Conservation (phyloP, 1,140 invertebrate species). For the roundworm (Caenorhabditis elegans) region DNA sequence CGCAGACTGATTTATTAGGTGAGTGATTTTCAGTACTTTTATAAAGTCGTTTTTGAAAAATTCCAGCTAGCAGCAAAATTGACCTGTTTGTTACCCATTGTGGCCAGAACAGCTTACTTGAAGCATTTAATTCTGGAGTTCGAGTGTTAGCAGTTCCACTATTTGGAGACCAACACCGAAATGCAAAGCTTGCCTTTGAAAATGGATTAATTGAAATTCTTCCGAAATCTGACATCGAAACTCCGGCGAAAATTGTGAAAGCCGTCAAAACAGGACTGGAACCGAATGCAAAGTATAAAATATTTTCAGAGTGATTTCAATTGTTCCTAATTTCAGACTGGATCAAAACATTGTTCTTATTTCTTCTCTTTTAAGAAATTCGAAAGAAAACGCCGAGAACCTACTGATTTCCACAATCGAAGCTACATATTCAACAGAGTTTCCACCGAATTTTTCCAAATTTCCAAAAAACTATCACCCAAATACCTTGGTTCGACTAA, state of each 20-base stretch:
- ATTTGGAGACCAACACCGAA: constrained; percentile 52
- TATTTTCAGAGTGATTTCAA: too few species aligned
- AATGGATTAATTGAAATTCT: constrained; percentile 32
- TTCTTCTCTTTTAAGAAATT: background rate
- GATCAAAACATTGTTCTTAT: background rate
- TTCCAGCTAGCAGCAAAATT: constrained; percentile 45
- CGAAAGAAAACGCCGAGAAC: constrained; percentile 20
- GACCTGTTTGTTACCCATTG: constrained; percentile 55
- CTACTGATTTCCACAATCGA: constrained; percentile 20
- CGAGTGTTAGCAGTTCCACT: constrained; percentile 53
- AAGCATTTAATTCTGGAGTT: constrained; percentile 48
- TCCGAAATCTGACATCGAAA: background rate
- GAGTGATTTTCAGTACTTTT: background rate
- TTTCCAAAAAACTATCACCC: background rate
- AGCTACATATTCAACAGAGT: background rate
- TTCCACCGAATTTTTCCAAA: background rate
- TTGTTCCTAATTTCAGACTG: constrained; percentile 18
- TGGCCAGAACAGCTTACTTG: constrained; percentile 49
- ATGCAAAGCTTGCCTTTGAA: constrained; percentile 36
- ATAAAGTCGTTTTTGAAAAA: constrained; percentile 5
- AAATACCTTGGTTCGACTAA: background rate
- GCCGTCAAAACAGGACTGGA: background rate
- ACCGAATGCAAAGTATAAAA: background rate
- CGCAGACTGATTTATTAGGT: constrained; percentile 41
- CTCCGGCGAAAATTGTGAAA: background rate